phyloP scores from a whole-genome alignment of 1,140 invertebrate genomes.

The Atta texana region DNA sequence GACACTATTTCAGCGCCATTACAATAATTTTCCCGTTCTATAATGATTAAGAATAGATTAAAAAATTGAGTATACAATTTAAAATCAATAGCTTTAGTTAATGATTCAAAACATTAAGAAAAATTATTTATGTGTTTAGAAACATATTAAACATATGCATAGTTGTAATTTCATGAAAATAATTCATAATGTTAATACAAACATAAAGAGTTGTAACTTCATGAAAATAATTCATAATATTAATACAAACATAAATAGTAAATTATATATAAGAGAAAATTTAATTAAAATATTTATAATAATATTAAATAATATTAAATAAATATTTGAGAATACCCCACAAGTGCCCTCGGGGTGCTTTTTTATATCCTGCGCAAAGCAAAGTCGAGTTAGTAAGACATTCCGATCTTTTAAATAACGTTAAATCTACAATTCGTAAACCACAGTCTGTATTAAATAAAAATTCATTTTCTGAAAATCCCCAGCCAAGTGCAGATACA shows the following conservation, averaged over 20 bases:
- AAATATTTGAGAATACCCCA: constrained; percentile 15
- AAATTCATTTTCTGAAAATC: constrained; percentile 29
- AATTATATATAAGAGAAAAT: background rate
- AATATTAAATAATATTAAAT: too few species aligned
- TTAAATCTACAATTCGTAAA: constrained; percentile 35
- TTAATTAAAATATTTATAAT: too few species aligned
- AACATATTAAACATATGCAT: background rate
- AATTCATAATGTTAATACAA: background rate
- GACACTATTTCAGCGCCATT: too few species aligned
- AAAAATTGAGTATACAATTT: too few species aligned
- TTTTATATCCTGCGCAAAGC: constrained; percentile 31
- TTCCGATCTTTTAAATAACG: constrained; percentile 13
- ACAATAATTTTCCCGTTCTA: too few species aligned
- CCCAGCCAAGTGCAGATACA: constrained; percentile 42
- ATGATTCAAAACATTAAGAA: too few species aligned
- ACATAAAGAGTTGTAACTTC: background rate
- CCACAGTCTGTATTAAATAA: constrained; percentile 22
- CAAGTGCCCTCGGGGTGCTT: constrained; percentile 38
- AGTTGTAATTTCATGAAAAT: background rate
- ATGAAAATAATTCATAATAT: background rate
- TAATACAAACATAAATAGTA: background rate
- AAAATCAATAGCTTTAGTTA: too few species aligned
- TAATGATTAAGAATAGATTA: too few species aligned
- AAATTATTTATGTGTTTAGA: background rate
- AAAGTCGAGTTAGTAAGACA: constrained; percentile 9